Evolutionary conservation across 1,140 invertebrate genomes (phyloP).

Genomic region (Calosoma granatense): DNA sequence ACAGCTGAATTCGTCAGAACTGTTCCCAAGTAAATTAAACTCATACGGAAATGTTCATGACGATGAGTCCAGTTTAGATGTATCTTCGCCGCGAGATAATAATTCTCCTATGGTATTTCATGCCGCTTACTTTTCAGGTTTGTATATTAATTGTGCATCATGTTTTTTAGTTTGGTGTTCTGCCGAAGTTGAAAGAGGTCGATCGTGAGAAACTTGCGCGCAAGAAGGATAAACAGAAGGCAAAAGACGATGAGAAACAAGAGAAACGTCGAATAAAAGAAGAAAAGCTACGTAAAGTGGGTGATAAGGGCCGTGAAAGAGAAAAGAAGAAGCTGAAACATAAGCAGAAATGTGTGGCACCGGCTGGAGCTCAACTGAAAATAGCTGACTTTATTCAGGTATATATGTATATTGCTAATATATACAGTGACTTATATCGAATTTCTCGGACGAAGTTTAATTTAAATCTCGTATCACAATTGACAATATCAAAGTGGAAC

Average conservation of each 20-base stretch:
- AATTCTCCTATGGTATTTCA: constrained; percentile 54
- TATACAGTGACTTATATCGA: no score
- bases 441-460: no score
- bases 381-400: constrained; percentile 37
- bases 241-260: constrained; percentile 66
- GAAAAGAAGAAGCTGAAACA: constrained; percentile 62
- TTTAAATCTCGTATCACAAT: no score
- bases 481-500: no score
- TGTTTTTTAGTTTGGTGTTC: constrained; percentile 43
- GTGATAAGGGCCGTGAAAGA: constrained; percentile 60
- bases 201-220: constrained; percentile 49
- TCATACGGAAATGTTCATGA: constrained; percentile 44
- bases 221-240: constrained; percentile 61
- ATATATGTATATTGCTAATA: constrained; percentile 11
- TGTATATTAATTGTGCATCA: constrained; percentile 13
- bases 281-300: constrained; percentile 55
- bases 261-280: constrained; percentile 66
- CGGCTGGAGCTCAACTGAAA: constrained; percentile 36
- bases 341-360: constrained; percentile 42
- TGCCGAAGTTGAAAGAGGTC: constrained; percentile 50
- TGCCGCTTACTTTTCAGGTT: constrained; percentile 9
- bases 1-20: constrained; percentile 30
- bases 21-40: constrained; percentile 24
- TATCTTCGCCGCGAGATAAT: constrained; percentile 54
- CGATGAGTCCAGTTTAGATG: constrained; percentile 56